These are phyloP conservation scores for Acromyrmex heyeri DNA, from an alignment of 1,140 invertebrate genomes.

Conservation along the genomic window DNA sequence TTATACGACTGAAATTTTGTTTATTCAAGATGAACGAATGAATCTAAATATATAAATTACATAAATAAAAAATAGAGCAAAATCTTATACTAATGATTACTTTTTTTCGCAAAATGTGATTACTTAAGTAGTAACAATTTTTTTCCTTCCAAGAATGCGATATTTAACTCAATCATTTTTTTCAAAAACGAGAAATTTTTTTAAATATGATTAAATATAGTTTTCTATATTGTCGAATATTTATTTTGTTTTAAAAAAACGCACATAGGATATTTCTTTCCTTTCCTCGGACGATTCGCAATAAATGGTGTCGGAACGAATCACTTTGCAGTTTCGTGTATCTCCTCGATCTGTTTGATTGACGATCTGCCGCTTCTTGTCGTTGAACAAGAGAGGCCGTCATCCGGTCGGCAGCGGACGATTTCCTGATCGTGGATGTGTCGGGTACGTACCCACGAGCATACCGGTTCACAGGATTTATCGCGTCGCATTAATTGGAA, in stretches of 20 bases:
- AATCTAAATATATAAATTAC: background rate
- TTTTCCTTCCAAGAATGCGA: background rate
- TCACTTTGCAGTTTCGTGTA: conserved; percentile 49
- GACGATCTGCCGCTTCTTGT: conserved; percentile 56
- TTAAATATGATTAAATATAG: background rate
- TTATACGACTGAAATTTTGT: background rate
- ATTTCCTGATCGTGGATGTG: conserved; percentile 57
- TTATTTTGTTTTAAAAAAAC: background rate
- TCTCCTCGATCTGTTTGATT: conserved; percentile 41
- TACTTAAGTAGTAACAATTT: background rate
- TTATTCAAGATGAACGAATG: background rate
- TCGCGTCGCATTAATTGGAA: conserved; percentile 73
- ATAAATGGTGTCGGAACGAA: conserved; percentile 33
- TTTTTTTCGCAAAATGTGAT: background rate
- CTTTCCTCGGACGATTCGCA: background rate
- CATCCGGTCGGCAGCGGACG: conserved; percentile 8
- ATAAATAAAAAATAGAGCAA: background rate
- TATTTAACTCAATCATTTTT: background rate
- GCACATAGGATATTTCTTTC: background rate
- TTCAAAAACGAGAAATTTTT: background rate
- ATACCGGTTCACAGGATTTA: conserved; percentile 67
- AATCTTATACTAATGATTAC: background rate
- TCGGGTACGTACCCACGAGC: conserved; percentile 17
- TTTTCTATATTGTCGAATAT: background rate
- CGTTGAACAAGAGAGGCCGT: conserved; percentile 9